These are phyloP conservation scores for Acestrorhynchus altus DNA, from an alignment of 2,797 vertebrate species.

Conservation along the genomic window DNA sequence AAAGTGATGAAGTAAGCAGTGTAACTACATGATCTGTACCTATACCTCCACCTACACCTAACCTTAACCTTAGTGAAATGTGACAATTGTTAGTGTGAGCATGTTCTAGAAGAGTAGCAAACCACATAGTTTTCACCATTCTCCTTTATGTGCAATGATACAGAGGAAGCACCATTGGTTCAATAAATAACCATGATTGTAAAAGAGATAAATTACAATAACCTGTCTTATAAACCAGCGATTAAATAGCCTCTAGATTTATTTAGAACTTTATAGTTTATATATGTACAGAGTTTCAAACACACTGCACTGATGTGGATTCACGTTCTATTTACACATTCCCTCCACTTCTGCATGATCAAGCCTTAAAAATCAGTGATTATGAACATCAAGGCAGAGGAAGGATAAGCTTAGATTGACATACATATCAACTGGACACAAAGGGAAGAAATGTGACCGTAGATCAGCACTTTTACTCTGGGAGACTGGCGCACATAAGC, in stretches of 20 bases:
- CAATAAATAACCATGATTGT: too few species aligned
- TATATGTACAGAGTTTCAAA: constrained; percentile 11
- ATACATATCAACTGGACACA: background rate
- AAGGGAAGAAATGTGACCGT: background rate
- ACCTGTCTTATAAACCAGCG: too few species aligned
- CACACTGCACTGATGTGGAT: background rate
- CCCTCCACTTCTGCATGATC: constrained; percentile 11
- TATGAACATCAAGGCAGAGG: background rate
- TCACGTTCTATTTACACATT: background rate
- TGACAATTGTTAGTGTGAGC: too few species aligned
- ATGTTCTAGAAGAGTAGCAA: too few species aligned
- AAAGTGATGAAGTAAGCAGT: too few species aligned
- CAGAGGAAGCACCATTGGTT: too few species aligned
- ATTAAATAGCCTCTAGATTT: constrained; percentile 46
- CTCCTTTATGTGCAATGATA: too few species aligned
- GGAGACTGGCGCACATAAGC: background rate
- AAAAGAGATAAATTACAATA: too few species aligned
- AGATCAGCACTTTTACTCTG: background rate
- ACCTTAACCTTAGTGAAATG: too few species aligned
- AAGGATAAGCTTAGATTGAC: background rate
- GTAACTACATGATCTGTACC: too few species aligned
- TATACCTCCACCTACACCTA: too few species aligned
- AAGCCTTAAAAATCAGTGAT: background rate
- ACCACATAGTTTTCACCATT: too few species aligned
- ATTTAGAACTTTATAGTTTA: constrained; percentile 25